Percentiles rank a stretch among this genome's conserved stretches.
Conservation (phyloP, 2,797 vertebrate genomes). For the Spatula versicolor region DNA sequence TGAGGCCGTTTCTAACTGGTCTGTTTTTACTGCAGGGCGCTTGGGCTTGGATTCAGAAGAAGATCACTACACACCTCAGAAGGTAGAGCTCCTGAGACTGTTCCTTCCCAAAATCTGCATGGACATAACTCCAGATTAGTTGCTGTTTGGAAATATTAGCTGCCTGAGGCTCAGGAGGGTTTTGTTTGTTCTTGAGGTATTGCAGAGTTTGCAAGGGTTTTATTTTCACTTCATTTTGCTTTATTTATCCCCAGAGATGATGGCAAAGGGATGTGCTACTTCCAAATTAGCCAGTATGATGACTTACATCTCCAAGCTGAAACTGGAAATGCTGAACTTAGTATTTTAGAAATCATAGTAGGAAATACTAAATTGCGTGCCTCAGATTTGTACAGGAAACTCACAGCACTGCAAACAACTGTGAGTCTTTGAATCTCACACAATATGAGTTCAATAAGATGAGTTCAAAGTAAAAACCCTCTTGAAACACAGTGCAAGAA, state of each 20-base stretch:
- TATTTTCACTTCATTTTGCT: neutral
- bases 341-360: neutral
- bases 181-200: neutral
- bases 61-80: constrained; percentile 92
- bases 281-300: neutral
- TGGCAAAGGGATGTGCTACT: neutral
- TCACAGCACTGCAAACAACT: neutral
- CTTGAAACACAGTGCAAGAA: neutral
- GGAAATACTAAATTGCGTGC: neutral
- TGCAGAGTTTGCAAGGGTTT: neutral
- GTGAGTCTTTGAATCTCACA: neutral
- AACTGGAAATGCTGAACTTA: neutral
- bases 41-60: constrained; percentile 97
- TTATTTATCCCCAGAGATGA: neutral
- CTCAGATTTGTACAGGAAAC: neutral
- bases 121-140: neutral
- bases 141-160: neutral
- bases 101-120: neutral
- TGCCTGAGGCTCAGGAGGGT: neutral
- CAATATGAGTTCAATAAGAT: neutral
- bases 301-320: neutral
- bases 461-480: constrained; percentile 6
- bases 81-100: constrained; percentile 78
- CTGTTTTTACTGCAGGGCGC: constrained; percentile 82
- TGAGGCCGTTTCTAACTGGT: neutral